phyloP scores from a whole-genome alignment of 1,140 invertebrate genomes.

The Cydia pomonella region DNA sequence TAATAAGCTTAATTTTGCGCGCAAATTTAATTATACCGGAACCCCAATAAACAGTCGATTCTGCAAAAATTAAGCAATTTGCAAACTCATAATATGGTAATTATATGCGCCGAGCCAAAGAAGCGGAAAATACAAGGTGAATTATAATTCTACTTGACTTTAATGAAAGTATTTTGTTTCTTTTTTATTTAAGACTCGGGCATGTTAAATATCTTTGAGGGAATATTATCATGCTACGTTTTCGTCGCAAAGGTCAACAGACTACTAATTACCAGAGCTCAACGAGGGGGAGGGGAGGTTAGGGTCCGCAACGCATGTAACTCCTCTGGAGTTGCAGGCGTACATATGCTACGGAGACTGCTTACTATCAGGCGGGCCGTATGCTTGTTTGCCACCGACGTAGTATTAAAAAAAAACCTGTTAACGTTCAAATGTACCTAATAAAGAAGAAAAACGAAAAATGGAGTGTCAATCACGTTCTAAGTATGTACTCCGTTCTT shows the following conservation, averaged over 20 bases:
- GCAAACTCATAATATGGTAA: slow-evolving; percentile 30
- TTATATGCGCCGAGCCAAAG: slow-evolving; percentile 1
- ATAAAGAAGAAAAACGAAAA: not conserved
- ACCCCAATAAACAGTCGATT: slow-evolving; percentile 33
- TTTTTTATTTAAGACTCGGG: not conserved
- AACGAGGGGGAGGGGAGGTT: too few relatives aligned
- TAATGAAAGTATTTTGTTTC: not conserved
- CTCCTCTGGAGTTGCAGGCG: too few relatives aligned
- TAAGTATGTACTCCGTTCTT: too few relatives aligned
- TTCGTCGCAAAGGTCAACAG: not conserved
- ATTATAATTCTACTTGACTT: not conserved
- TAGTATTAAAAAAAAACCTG: too few relatives aligned
- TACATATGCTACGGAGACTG: too few relatives aligned
- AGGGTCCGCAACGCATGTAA: too few relatives aligned
- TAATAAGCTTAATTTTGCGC: slow-evolving; percentile 13
- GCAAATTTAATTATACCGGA: slow-evolving; percentile 26
- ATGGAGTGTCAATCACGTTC: too few relatives aligned
- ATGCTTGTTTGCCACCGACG: too few relatives aligned
- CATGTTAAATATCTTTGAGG: not conserved
- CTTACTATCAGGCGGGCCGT: too few relatives aligned
- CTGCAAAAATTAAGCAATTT: slow-evolving; percentile 23
- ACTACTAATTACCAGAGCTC: not conserved
- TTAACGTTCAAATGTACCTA: not conserved
- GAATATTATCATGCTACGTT: not conserved
- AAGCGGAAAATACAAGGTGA: slow-evolving; percentile 8